Conservation (phyloP, 2,113 vertebrate species). For the Parus major region DNA sequence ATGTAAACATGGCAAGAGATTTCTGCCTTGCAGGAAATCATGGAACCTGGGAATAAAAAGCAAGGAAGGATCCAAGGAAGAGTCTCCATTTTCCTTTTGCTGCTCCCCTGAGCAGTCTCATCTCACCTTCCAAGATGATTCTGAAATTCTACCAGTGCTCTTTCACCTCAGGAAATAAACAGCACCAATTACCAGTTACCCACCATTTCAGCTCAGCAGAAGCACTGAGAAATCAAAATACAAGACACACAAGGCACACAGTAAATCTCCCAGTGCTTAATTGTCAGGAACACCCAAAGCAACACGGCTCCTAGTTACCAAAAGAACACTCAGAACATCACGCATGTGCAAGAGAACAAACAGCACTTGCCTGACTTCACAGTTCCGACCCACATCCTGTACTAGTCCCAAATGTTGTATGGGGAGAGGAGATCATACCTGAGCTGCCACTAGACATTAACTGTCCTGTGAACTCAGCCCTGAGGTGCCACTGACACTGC, state of each 20-base stretch:
- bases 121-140: not conserved
- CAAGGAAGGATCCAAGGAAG: not conserved
- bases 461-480: not conserved
- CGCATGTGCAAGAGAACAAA: not conserved
- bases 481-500: not conserved
- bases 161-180: not conserved
- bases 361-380: not conserved
- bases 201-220: not conserved
- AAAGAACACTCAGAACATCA: not conserved
- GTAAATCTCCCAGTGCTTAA: not conserved
- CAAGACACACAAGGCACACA: not conserved
- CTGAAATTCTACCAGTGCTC: not conserved
- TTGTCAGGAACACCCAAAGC: not conserved
- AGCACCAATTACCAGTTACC: not conserved
- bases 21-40: not conserved
- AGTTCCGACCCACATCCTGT: constrained; percentile 57
- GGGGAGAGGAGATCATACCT: not conserved
- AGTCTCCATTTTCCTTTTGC: not conserved
- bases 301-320: not conserved
- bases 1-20: not conserved
- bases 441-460: not conserved
- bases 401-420: not conserved
- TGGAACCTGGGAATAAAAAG: not conserved
- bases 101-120: not conserved
- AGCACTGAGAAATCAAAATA: not conserved